phyloP scores from a whole-genome alignment of 1,140 invertebrate genomes.

The Drosophila serrata region DNA sequence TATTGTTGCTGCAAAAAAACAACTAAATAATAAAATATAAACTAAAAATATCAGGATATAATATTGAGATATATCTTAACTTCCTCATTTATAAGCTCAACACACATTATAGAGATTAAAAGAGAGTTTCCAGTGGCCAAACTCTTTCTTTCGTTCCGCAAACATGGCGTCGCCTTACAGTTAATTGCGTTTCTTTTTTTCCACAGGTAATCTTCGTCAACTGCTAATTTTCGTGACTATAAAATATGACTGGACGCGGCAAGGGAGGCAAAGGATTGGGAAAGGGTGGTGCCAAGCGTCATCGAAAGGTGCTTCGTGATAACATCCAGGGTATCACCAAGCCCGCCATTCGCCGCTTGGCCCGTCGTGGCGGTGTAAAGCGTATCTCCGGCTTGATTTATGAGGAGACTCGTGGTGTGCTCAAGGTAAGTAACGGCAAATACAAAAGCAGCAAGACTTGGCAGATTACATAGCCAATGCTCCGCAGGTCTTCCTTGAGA shows the following conservation, averaged over 20 bases:
- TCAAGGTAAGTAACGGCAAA: constrained; percentile 89
- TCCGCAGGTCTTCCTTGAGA: constrained; percentile 92
- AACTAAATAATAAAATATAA: constrained; percentile 2
- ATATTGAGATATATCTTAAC: no score
- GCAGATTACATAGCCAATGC: constrained; percentile 13
- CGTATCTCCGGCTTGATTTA: constrained; percentile 92
- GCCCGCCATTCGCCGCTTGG: constrained; percentile 87
- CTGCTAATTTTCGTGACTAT: constrained; percentile 4
- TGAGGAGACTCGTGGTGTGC: constrained; percentile 89
- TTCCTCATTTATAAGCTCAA: neutral
- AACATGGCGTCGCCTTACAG: constrained; percentile 56
- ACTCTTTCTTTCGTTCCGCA: neutral
- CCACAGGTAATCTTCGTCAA: constrained; percentile 27
- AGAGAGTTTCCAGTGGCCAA: neutral
- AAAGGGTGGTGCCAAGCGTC: constrained; percentile 90
- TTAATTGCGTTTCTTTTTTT: constrained; percentile 31
- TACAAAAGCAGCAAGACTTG: constrained; percentile 75
- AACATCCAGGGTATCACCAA: constrained; percentile 91
- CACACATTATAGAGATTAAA: neutral
- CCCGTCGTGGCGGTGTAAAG: constrained; percentile 91
- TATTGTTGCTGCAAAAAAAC: constrained; percentile 6
- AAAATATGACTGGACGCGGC: constrained; percentile 88
- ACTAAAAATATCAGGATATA: neutral
- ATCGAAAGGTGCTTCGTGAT: constrained; percentile 89
- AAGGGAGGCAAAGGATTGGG: constrained; percentile 90